Conservation (phyloP, 2,113 vertebrate species). For the Saguinus midas region DNA sequence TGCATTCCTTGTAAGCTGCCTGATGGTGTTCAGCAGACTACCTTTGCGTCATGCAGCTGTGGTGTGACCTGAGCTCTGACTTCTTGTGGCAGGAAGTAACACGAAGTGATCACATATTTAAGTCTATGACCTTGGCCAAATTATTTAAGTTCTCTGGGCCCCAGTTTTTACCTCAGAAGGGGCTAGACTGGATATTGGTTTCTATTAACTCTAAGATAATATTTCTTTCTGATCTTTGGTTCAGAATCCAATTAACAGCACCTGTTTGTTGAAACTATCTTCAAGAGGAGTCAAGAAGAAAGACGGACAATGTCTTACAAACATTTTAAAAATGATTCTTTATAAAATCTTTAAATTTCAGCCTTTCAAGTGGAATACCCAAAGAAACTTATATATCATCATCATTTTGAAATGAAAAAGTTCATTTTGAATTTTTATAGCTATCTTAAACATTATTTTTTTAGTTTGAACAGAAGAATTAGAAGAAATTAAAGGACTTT, state of each 20-base stretch:
- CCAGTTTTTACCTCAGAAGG: constrained; percentile 1
- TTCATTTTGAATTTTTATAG: constrained; percentile 26
- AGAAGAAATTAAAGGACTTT: constrained; percentile 5
- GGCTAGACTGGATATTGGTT: background rate
- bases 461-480: constrained; percentile 22
- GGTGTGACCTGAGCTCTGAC: background rate
- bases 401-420: background rate
- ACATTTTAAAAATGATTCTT: background rate
- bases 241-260: background rate
- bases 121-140: background rate
- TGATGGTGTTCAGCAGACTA: background rate
- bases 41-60: background rate
- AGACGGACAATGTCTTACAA: background rate
- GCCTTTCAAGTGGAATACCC: background rate
- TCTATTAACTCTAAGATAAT: background rate
- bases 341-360: background rate
- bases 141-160: background rate
- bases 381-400: background rate
- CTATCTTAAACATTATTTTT: background rate
- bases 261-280: background rate
- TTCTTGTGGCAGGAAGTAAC: background rate
- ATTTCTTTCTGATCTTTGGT: background rate
- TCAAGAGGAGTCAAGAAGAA: background rate
- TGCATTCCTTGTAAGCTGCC: background rate
- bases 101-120: background rate